Evolutionary conservation across 2,888 invertebrate species (phyloP), one percentile per base, ranked within the genome.

Genomic region (Mesoligia furuncula): DNA sequence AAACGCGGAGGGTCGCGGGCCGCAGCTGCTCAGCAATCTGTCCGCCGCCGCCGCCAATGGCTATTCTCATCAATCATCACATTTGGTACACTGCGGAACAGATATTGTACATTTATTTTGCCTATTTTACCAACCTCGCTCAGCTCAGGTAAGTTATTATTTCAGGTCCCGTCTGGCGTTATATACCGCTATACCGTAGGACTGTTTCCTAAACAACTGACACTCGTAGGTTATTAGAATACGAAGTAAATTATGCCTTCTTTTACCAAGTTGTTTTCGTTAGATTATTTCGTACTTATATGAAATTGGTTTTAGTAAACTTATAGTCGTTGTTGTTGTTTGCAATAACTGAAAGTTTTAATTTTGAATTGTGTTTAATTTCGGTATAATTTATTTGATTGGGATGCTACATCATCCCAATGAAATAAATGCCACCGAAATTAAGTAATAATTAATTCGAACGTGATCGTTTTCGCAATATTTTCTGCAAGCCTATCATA

Each of bases 11-110:
- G 74, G 69, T 54, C 65, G 77, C 64, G 62, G 57, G 83, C 70
- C 88, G 27, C 89, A 88, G 83, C 83, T 86, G 87, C 74, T 75
- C 51, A 17, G 61, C 77, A 83, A 87, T 81, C 77, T 77, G 84
- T 75, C 76, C 73, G 66, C 80, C 80, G 70, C 79, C 70, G 73
- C 79, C 70, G 73, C 65, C 51, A 68, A 62, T 73, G 48, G 70
- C 75, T 74, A 62, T 73, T 69, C 80, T 73, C 87, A 90, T 91
- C 89, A 84, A 90, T 91, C 90, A 89, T 86, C 85, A 84, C 75
- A 82, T 88, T 84, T 80, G 72, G 77, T 84, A 84, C 84, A 83
- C 88, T 84, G 78, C 84, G 78, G 80, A 86, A 87, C 83, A 87
- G 85, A 88, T 85, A 82, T 85, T 87, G 75, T 85, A 80, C 85